These are phyloP conservation scores for Hippocampus abdominalis DNA, from an alignment of 2,113 vertebrate species.

Conservation along the genomic window DNA sequence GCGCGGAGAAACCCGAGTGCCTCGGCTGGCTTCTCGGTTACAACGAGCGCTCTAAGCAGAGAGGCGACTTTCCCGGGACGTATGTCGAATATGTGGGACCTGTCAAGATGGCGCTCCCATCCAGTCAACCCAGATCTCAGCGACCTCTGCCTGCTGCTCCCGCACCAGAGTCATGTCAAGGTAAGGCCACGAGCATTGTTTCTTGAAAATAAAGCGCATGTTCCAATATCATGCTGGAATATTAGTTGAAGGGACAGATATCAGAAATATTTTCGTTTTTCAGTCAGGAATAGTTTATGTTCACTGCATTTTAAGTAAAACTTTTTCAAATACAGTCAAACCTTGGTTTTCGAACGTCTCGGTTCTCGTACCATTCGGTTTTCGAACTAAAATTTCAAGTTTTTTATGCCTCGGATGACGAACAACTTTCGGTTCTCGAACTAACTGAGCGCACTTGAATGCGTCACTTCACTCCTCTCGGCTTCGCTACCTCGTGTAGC, in stretches of 20 bases:
- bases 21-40: slow-evolving; percentile 90
- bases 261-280: not conserved
- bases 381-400: too few relatives aligned
- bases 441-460: too few relatives aligned
- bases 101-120: slow-evolving; percentile 75
- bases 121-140: slow-evolving; percentile 80
- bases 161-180: slow-evolving; percentile 66
- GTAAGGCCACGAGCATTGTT: slow-evolving; percentile 64
- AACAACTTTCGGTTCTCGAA: too few relatives aligned
- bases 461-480: too few relatives aligned
- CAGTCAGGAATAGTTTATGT: not conserved
- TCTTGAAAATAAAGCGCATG: not conserved
- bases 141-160: slow-evolving; percentile 85
- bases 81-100: slow-evolving; percentile 88
- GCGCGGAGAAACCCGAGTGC: slow-evolving; percentile 76
- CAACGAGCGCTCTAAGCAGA: slow-evolving; percentile 89
- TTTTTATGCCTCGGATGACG: too few relatives aligned
- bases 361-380: too few relatives aligned
- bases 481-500: too few relatives aligned
- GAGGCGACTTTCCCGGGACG: slow-evolving; percentile 89
- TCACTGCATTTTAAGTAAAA: not conserved
- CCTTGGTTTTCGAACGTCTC: too few relatives aligned
- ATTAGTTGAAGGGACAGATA: not conserved
- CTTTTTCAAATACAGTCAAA: too few relatives aligned
- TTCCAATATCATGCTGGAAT: not conserved